Conservation (phyloP, 1,140 invertebrate species). For the Drosophila ironensis region DNA sequence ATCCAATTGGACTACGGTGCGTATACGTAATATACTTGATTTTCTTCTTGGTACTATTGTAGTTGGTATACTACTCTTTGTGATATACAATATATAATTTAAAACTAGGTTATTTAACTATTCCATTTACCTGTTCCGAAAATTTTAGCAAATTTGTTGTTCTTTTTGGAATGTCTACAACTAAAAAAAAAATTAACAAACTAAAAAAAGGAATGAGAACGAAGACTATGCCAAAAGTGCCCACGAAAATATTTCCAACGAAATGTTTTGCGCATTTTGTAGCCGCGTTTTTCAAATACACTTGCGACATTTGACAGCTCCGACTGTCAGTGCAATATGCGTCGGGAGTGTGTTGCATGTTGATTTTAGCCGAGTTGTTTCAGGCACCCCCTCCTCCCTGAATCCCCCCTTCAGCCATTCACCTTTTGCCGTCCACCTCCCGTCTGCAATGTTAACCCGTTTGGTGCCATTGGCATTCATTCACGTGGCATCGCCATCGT, state of each 20-base stretch:
- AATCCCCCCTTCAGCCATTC: not conserved
- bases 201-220: not conserved
- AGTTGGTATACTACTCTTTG: too few species aligned
- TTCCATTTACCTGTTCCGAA: too few species aligned
- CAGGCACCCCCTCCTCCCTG: constrained; percentile 3
- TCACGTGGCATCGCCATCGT: constrained; percentile 51
- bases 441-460: too few species aligned
- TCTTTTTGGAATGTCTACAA: too few species aligned
- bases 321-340: constrained; percentile 57
- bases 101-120: too few species aligned
- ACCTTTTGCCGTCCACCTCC: too few species aligned
- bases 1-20: too few species aligned
- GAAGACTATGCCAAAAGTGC: constrained; percentile 15
- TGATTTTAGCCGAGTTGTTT: constrained; percentile 63
- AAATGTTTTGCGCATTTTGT: constrained; percentile 70
- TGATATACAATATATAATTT: too few species aligned
- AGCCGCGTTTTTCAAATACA: constrained; percentile 72
- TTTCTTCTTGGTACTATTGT: too few species aligned
- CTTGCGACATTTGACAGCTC: constrained; percentile 76
- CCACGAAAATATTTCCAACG: constrained; percentile 42
- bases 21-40: too few species aligned
- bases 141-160: too few species aligned
- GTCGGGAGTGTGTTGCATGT: constrained; percentile 37
- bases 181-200: not conserved
- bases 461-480: constrained; percentile 56